A percentile compares a stretch with the other conserved stretches of the same genome.
Evolutionary conservation across 2,888 invertebrate genomes (phyloP).

Genomic region (Lithophane leautieri): DNA sequence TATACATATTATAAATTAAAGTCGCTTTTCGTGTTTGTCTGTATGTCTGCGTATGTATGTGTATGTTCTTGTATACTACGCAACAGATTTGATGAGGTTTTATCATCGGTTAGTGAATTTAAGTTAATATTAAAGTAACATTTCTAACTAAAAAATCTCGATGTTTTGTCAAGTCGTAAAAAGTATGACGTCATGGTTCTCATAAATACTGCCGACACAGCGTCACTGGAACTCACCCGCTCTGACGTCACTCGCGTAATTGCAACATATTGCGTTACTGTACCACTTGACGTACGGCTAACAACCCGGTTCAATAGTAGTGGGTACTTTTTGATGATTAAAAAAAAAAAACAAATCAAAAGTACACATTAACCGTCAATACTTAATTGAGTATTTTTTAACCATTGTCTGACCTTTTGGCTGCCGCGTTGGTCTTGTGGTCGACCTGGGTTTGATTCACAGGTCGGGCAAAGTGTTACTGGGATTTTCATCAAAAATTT

Average conservation of each 20-base stretch:
- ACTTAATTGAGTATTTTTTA: background rate
- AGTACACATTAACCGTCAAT: background rate
- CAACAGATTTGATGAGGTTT: too few species aligned
- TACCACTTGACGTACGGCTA: conserved; percentile 24
- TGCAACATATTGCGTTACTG: conserved; percentile 64
- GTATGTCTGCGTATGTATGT: too few species aligned
- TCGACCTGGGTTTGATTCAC: background rate
- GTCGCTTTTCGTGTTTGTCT: too few species aligned
- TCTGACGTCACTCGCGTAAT: conserved; percentile 55
- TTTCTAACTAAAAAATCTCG: too few species aligned
- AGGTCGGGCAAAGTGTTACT: background rate
- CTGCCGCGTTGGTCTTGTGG: background rate
- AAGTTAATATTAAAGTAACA: too few species aligned
- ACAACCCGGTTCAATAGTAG: conserved; percentile 18
- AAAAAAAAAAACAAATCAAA: background rate
- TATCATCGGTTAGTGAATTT: too few species aligned
- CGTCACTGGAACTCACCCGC: conserved; percentile 16
- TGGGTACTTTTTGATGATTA: background rate
- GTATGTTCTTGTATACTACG: too few species aligned
- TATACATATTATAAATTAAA: too few species aligned
- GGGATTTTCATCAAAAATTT: background rate
- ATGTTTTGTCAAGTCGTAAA: too few species aligned
- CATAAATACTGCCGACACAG: background rate
- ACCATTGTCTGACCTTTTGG: background rate
- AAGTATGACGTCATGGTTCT: conserved; percentile 7